A percentile compares a stretch with the other conserved stretches of the same genome.
Evolutionary conservation across 2,888 invertebrate species (phyloP).

Genomic region (Acanthoscelides obtectus): DNA sequence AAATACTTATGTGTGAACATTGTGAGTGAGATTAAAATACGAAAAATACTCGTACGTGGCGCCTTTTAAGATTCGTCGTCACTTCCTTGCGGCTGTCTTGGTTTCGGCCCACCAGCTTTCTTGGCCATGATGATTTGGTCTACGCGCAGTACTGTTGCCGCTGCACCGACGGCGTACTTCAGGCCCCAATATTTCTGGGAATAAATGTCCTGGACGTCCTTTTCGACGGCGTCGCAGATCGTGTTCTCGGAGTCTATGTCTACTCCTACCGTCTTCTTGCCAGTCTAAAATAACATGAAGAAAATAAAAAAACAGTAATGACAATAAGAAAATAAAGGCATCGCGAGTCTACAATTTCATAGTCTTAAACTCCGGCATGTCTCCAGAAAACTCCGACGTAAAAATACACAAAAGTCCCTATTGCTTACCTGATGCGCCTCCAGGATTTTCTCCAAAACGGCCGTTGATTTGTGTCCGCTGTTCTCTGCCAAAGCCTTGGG

Average conservation of each 20-base stretch:
- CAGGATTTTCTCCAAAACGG: slow-evolving; percentile 82
- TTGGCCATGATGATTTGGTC: slow-evolving; percentile 99
- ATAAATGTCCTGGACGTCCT: slow-evolving; percentile 78
- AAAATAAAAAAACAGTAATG: no score
- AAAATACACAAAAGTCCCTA: no score
- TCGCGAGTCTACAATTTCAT: no score
- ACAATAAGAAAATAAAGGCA: no score
- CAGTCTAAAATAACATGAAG: slow-evolving; percentile 60
- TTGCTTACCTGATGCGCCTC: slow-evolving; percentile 82
- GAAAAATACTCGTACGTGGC: not conserved
- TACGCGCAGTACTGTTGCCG: slow-evolving; percentile 86
- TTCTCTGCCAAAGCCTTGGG: slow-evolving; percentile 95
- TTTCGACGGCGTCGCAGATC: slow-evolving; percentile 70
- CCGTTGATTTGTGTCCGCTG: slow-evolving; percentile 83
- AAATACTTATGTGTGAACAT: not conserved
- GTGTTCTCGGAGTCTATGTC: slow-evolving; percentile 79
- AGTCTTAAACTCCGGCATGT: no score
- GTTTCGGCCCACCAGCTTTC: slow-evolving; percentile 91
- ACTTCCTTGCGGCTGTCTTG: slow-evolving; percentile 58
- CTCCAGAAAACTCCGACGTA: no score
- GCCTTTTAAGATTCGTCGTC: slow-evolving; percentile 59
- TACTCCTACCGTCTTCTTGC: slow-evolving; percentile 71
- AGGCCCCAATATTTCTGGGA: slow-evolving; percentile 88
- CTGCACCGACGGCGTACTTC: slow-evolving; percentile 91
- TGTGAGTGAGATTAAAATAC: not conserved